Evolutionary conservation across 2,888 invertebrate genomes (phyloP).

Genomic region (Drosophila birchii): DNA sequence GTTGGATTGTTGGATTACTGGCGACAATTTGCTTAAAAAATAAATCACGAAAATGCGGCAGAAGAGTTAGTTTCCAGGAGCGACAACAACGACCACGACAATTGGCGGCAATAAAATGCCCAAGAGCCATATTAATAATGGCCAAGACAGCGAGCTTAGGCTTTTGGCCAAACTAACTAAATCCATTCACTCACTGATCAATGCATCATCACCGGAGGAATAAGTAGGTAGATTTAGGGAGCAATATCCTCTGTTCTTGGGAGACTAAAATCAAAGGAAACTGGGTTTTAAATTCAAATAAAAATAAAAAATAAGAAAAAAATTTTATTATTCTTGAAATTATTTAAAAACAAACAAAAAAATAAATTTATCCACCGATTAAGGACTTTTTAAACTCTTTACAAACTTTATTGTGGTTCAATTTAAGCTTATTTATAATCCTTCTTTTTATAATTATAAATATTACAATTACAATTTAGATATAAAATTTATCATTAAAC

Average conservation of each 20-base stretch:
- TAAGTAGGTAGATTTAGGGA: background rate
- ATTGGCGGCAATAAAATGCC: constrained; percentile 63
- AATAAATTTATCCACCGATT: background rate
- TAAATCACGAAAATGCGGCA: constrained; percentile 82
- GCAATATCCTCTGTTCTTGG: background rate
- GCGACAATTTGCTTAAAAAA: constrained; percentile 82
- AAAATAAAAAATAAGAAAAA: background rate
- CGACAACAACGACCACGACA: constrained; percentile 38
- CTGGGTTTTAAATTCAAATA: background rate
- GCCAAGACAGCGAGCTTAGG: constrained; percentile 8
- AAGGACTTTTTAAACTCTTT: no score
- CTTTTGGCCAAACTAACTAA: background rate
- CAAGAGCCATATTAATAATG: constrained; percentile 63
- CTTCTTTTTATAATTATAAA: background rate
- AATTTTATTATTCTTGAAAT: background rate
- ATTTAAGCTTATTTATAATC: background rate
- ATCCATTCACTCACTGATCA: constrained; percentile 3
- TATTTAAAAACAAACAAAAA: background rate
- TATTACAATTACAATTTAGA: no score
- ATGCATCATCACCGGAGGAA: background rate
- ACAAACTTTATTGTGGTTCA: no score
- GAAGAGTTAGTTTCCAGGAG: constrained; percentile 14
- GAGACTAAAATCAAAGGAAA: no score
- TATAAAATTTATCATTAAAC: background rate
- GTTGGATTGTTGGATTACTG: constrained; percentile 53